Evolutionary conservation across 2,113 vertebrate species (phyloP).

Genomic region (Scartelaos histophorus): DNA sequence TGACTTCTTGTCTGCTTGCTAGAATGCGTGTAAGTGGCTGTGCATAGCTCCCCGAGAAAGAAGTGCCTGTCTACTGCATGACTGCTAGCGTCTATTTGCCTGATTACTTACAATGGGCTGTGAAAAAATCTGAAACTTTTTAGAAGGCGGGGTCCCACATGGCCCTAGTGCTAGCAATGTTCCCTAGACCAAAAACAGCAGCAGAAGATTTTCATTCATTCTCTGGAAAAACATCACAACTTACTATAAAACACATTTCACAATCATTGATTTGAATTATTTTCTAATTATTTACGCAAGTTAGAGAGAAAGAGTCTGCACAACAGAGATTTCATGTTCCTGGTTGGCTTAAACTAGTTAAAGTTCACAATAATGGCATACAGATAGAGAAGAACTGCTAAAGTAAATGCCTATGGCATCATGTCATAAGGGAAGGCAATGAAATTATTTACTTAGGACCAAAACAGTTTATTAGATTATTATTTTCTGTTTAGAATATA

Average conservation of each 20-base stretch:
- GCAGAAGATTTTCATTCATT: conserved; percentile 47
- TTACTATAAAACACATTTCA: conserved; percentile 44
- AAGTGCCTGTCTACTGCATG: conserved; percentile 63
- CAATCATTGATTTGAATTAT: conserved; percentile 34
- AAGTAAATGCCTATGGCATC: conserved; percentile 19
- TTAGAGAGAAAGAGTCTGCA: conserved; percentile 18
- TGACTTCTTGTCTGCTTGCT: conserved; percentile 60
- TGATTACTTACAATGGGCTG: conserved; percentile 79
- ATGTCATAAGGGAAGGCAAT: conserved; percentile 16
- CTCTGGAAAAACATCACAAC: conserved; percentile 62
- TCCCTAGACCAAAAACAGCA: conserved; percentile 58
- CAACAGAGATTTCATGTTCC: conserved; percentile 17
- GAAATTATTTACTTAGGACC: conserved; percentile 15
- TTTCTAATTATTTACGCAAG: conserved; percentile 45
- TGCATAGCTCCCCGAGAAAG: conserved; percentile 73
- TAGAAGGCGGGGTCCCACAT: conserved; percentile 75
- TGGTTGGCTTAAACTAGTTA: conserved; percentile 34
- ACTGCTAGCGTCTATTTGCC: conserved; percentile 75
- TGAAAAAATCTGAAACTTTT: conserved; percentile 73
- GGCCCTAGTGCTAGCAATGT: conserved; percentile 82
- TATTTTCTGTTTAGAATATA: neutral
- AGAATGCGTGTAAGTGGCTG: conserved; percentile 57
- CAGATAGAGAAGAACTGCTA: conserved; percentile 35
- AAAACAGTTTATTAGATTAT: neutral
- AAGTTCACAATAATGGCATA: conserved; percentile 27